Conservation (phyloP, 2,797 vertebrate species). For the Molothrus ater region DNA sequence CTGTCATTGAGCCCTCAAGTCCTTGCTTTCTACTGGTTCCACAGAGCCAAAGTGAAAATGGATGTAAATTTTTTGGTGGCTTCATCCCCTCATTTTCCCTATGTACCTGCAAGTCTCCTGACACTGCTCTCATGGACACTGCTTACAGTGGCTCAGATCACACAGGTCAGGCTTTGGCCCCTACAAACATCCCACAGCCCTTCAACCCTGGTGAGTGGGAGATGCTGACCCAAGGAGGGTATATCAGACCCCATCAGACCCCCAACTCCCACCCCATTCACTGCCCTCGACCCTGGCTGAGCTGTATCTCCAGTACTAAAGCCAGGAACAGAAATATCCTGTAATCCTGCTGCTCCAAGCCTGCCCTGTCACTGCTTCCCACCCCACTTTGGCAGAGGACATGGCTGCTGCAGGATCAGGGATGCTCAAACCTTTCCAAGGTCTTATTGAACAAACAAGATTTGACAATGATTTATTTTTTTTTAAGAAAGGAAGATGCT, state of each 20-base stretch:
- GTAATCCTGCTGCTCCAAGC: not conserved
- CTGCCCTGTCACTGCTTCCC: rapidly evolving
- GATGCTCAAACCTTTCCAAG: not conserved
- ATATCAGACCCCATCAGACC: rapidly evolving
- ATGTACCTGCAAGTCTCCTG: not conserved
- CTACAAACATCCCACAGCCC: not conserved
- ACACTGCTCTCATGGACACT: not conserved
- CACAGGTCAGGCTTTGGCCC: rapidly evolving
- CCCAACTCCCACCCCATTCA: not conserved
- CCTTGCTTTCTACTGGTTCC: not conserved
- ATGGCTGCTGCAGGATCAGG: not conserved
- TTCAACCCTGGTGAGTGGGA: not conserved
- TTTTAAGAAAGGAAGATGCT: not conserved
- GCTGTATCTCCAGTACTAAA: not conserved
- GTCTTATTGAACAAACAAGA: slow-evolving; percentile 22
- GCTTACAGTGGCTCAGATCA: not conserved
- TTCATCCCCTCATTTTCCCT: not conserved
- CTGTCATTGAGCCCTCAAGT: rapidly evolving
- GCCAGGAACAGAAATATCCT: not conserved
- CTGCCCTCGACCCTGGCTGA: not conserved
- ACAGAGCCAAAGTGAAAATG: not conserved
- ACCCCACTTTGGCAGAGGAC: not conserved
- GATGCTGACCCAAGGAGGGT: not conserved
- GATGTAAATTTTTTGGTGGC: not conserved
- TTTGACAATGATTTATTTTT: not conserved